A percentile compares a stretch with the other conserved stretches of the same genome.
These are phyloP conservation scores for Odobenus rosmarus DNA, from an alignment of 2,113 vertebrate genomes.

Conservation along the genomic window DNA sequence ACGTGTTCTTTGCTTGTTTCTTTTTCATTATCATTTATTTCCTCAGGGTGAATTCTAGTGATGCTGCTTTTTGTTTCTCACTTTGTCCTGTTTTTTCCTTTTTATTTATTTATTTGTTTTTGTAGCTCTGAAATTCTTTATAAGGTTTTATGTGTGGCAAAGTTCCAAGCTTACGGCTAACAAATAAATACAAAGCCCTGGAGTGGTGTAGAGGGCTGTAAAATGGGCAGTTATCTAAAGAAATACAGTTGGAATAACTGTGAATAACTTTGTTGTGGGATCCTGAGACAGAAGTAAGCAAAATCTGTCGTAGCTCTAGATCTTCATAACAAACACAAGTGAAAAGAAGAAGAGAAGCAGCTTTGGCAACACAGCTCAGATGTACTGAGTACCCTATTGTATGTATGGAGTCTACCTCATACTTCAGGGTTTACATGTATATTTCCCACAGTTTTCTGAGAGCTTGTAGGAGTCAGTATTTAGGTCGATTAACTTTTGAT, in stretches of 20 bases:
- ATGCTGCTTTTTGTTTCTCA: not conserved
- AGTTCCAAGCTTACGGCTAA: not conserved
- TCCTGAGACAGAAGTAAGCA: not conserved
- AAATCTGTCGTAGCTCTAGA: not conserved
- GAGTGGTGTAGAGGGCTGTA: not conserved
- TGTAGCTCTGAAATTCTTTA: not conserved
- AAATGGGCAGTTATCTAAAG: not conserved
- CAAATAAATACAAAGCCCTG: too few species aligned
- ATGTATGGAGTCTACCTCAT: too few species aligned
- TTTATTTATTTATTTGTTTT: not conserved
- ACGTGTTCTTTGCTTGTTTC: not conserved
- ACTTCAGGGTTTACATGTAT: rapidly evolving
- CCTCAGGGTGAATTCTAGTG: not conserved
- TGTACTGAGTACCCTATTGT: rapidly evolving
- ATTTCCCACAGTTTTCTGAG: not conserved
- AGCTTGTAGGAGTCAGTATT: not conserved
- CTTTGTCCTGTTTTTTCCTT: not conserved
- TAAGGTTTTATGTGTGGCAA: not conserved
- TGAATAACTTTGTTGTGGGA: not conserved
- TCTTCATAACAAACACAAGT: not conserved
- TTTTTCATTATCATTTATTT: not conserved
- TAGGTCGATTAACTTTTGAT: not conserved
- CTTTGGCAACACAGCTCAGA: rapidly evolving
- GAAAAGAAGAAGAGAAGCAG: not conserved
- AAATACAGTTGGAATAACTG: not conserved